Base-by-base conservation (phyloP, 2,113 vertebrate species). In the Deroptyus accipitrinus region DNA sequence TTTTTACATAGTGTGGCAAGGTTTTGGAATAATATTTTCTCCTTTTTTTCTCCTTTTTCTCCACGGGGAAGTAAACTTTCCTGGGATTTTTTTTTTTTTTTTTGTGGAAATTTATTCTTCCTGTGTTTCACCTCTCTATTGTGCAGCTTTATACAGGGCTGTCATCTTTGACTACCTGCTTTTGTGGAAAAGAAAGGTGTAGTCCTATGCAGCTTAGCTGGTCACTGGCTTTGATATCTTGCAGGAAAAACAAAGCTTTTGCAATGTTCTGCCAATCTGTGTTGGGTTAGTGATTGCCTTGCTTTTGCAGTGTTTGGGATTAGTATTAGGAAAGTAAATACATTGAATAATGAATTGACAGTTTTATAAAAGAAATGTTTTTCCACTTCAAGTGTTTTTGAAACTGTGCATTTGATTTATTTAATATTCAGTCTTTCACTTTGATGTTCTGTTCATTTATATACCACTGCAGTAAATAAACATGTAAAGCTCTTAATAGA, bases 361-460 rank as follows among this genome's bases (percentile, higher is more conserved):
- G 35, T 83, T 90, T 75, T 67, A 22, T 63, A 95, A 90, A 80
- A 61, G 46, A 2, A 17, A 2, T 48, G 12, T 5, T 72, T 93
- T 88, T 86, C 42, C 19, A 33, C 31, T 88, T 48, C 18, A 83
- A 68, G 44, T 44, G 16, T 74, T 94, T 86, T 35, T 92, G 54
- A 92, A 95, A 55, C 7, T 20, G 16, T 90, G 35, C 24, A 90
- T 96, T 83, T 67, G 13, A 44, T 90, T 86, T 90, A 68, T 88
- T 92, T 90, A 92, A 48, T 82, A 84, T 61, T 94, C 73, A 86
- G 0, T 52, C 33, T 31, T 93, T 93, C 39, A 35, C 61, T 83
- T 94, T 94, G 79, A 70, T 88, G 46, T 75, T 80, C 55, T 11
- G 4, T 87, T 90, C 41, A 63, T 94, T 94, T 87, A n/a, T 86